Percentiles rank a stretch among this genome's conserved stretches.
Evolutionary conservation across 2,797 vertebrate genomes (phyloP).

Genomic region (Fistularia commersonii): DNA sequence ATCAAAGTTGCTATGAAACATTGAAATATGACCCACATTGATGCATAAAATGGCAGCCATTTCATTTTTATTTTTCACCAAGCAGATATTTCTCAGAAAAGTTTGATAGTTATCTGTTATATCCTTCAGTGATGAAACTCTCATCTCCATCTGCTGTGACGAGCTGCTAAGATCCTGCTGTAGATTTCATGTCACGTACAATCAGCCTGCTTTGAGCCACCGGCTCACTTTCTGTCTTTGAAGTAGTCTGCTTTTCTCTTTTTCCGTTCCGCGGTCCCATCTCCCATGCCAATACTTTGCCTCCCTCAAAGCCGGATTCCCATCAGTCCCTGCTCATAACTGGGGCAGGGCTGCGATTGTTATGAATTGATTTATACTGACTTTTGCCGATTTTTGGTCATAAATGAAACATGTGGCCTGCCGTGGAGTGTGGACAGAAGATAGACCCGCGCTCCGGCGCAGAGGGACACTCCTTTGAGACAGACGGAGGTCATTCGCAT

Average conservation of each 20-base stretch:
- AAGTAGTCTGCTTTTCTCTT: conserved; percentile 50
- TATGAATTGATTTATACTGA: conserved; percentile 29
- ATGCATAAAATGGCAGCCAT: conserved; percentile 16
- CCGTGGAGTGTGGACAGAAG: conserved; percentile 1
- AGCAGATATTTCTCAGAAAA: conserved; percentile 24
- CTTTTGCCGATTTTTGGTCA: conserved; percentile 34
- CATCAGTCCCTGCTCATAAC: conserved; percentile 47
- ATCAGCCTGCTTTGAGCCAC: conserved; percentile 58
- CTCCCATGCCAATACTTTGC: conserved; percentile 49
- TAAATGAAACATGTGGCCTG: conserved; percentile 26
- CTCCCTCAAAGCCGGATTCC: conserved; percentile 48
- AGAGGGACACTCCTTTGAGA: too few relatives aligned
- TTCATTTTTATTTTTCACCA: conserved; percentile 9
- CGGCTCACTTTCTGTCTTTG: conserved; percentile 58
- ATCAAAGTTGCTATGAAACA: conserved; percentile 7
- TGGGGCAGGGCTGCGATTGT: conserved; percentile 49
- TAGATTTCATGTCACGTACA: conserved; percentile 60
- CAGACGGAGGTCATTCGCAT: too few relatives aligned
- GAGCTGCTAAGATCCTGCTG: conserved; percentile 51
- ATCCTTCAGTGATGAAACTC: conserved; percentile 47
- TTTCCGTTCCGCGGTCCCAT: conserved; percentile 37
- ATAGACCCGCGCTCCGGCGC: too few relatives aligned
- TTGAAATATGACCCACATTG: conserved; percentile 5
- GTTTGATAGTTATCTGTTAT: conserved; percentile 44
- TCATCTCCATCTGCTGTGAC: conserved; percentile 52